A percentile compares a stretch with the other conserved stretches of the same genome.
Conservation (phyloP, 2,888 invertebrate species). For the Tipula unca region DNA sequence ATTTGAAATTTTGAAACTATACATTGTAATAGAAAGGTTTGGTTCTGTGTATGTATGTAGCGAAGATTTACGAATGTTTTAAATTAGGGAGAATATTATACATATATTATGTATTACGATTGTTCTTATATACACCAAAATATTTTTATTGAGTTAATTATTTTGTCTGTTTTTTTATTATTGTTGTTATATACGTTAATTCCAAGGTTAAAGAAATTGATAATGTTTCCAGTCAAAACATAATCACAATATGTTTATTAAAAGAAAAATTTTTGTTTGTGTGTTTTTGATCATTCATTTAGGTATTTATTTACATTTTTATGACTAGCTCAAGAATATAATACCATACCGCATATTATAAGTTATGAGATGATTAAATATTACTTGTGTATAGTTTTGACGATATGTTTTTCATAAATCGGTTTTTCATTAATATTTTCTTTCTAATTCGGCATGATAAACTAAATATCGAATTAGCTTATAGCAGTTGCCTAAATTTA, state of each 20-base stretch:
- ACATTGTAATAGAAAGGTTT: background rate
- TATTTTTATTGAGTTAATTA: background rate
- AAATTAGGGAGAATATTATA: background rate
- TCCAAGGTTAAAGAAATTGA: background rate
- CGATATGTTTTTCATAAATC: no score
- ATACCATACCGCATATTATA: background rate
- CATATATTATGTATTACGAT: background rate
- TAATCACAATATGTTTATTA: background rate
- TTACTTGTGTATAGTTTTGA: background rate
- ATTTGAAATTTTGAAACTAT: background rate
- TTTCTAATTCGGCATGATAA: no score
- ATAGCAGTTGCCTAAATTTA: no score
- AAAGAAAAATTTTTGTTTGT: background rate
- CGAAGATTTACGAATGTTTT: background rate
- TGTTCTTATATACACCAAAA: background rate
- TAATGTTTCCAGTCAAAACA: background rate
- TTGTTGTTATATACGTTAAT: background rate
- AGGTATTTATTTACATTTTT: background rate
- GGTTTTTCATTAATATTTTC: no score
- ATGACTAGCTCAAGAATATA: background rate
- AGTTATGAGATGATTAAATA: background rate
- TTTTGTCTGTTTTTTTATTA: background rate
- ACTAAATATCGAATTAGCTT: no score
- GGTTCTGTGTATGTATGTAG: background rate
- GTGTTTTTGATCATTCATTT: background rate